Evolutionary conservation across 1,140 invertebrate species (phyloP), one percentile per base, ranked within the genome.

Genomic region (Cryptotermes secundus): DNA sequence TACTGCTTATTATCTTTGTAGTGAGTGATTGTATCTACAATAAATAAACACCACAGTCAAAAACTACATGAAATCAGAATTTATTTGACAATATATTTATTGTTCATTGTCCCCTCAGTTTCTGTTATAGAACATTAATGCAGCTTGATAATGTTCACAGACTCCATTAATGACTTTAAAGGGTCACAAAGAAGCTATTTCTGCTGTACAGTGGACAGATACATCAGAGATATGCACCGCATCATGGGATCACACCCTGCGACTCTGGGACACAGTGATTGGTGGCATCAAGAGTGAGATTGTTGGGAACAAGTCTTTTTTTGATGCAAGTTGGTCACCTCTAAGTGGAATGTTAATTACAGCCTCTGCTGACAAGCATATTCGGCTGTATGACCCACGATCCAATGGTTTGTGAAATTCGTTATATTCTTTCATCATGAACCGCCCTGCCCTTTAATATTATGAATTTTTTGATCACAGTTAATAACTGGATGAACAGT

Each of bases 161-260:
- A 94, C 95, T 79, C 97, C 98, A 4, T 89, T 96, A 85, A 92
- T 96, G 87, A 99, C 98, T 24, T 90, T 99, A 84, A 94, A 95
- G 89, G 97, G 98, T 0, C 99, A 99, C 88, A 94, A 94, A 86
- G 98, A 99, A 90, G 95, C 94, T 34, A 93, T 99, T 14, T 97
- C 96, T 14, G 93, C 94, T 0, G 92, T 97, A 1, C 91, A 93
- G 79, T 99, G 98, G 97, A 93, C 95, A 84, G 94, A 95, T 85
- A 90, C 93, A 72, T 94, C 94, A 84, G 88, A 99, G 3, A 92
- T 96, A 24, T 97, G 97, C 0, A 92, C 93, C 86, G 96, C 96
- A 3, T 96, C 96, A 0, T 98, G 98, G 97, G 99, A 99, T 91
- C 98, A 99, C 88, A 97, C 97, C 1, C 90, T 99, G 19, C 95